A percentile compares a stretch with the other conserved stretches of the same genome.
phyloP scores from a whole-genome alignment of 2,797 vertebrate species.

The Australoheros facetus region DNA sequence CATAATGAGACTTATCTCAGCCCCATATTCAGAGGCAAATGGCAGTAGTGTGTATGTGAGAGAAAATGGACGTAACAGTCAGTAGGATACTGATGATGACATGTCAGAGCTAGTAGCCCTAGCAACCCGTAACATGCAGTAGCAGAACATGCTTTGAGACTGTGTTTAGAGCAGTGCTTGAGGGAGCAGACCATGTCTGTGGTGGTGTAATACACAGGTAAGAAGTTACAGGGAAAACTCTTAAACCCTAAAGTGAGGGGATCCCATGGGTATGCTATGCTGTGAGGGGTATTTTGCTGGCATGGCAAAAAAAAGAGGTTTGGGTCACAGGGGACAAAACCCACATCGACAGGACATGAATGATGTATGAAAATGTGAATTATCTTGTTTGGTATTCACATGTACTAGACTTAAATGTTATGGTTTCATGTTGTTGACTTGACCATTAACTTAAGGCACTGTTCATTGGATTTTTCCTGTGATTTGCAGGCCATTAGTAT shows the following conservation, averaged over 20 bases:
- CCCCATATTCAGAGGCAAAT: conserved; percentile 45
- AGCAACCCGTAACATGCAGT: neutral
- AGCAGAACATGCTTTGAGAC: neutral
- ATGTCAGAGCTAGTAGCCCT: conserved; percentile 5
- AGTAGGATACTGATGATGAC: neutral
- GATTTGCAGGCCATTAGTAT: neutral
- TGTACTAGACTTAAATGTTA: neutral
- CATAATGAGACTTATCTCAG: conserved; percentile 38
- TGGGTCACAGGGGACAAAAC: neutral
- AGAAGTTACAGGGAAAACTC: neutral
- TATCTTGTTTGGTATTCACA: neutral
- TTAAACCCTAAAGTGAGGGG: neutral
- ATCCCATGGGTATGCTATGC: neutral
- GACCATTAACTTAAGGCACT: neutral
- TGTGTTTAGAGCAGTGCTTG: neutral
- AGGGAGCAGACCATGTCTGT: conserved; percentile 2
- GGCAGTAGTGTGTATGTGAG: neutral
- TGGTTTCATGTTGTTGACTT: neutral
- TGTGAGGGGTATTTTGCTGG: neutral
- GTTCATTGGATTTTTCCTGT: neutral
- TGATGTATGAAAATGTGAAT: neutral
- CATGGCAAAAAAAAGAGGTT: neutral
- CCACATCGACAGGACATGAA: neutral
- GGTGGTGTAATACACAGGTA: neutral
- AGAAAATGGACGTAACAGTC: conserved; percentile 11